Evolutionary conservation across 2,888 invertebrate species (phyloP).

Genomic region (Philereme vetulata): DNA sequence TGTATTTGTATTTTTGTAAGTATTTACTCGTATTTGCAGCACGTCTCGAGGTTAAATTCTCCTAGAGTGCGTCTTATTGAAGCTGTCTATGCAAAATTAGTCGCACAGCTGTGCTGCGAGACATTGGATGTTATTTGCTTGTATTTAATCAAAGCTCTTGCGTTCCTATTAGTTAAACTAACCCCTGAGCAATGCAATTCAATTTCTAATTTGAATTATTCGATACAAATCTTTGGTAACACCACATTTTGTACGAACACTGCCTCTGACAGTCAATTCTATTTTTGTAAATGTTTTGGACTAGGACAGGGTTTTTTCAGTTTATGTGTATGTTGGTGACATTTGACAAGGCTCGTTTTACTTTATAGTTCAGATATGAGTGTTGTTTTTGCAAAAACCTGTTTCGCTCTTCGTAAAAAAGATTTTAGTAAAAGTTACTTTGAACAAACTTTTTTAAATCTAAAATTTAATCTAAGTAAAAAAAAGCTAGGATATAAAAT

Average conservation of each 20-base stretch:
- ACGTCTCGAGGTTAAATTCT: slow-evolving; percentile 19
- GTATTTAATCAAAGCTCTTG: slow-evolving; percentile 38
- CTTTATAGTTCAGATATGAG: too few species aligned
- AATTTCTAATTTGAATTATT: slow-evolving; percentile 19
- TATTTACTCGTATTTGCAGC: not conserved
- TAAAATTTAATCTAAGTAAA: too few species aligned
- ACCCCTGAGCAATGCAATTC: slow-evolving; percentile 48
- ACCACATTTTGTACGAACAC: slow-evolving; percentile 1
- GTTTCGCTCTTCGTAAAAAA: not conserved
- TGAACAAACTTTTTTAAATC: too few species aligned
- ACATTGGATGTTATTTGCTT: slow-evolving; percentile 50
- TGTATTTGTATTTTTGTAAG: too few species aligned
- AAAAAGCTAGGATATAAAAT: too few species aligned
- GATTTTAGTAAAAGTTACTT: too few species aligned
- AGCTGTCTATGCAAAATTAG: slow-evolving; percentile 50
- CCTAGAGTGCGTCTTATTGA: slow-evolving; percentile 33
- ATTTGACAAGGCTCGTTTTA: slow-evolving; percentile 1
- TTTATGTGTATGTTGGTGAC: slow-evolving; percentile 11
- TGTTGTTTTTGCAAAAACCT: too few species aligned
- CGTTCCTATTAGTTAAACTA: slow-evolving; percentile 40
- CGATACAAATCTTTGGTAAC: not conserved
- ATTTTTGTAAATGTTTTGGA: slow-evolving; percentile 7
- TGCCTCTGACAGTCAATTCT: slow-evolving; percentile 6
- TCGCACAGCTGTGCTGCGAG: slow-evolving; percentile 49
- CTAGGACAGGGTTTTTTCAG: slow-evolving; percentile 4